phyloP scores from a whole-genome alignment of 2,113 vertebrate species.

The Ammodytes dubius region DNA sequence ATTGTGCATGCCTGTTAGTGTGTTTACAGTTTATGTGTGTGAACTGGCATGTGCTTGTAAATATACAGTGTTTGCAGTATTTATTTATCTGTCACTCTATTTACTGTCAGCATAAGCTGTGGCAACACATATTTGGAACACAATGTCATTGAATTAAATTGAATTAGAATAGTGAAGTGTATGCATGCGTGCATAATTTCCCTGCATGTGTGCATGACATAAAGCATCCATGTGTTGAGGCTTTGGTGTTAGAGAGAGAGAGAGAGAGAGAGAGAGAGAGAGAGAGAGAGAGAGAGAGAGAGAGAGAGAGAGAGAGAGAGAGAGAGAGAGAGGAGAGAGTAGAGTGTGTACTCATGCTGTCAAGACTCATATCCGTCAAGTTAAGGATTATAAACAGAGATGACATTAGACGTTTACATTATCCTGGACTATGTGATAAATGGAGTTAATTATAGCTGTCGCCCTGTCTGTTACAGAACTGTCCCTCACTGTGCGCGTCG shows the following conservation, averaged over 20 bases:
- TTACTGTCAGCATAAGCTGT: not conserved
- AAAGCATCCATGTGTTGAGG: slow-evolving; percentile 23
- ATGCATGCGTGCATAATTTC: slow-evolving; percentile 30
- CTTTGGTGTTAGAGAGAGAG: not conserved
- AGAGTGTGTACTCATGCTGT: slow-evolving; percentile 36
- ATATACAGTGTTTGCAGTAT: not conserved
- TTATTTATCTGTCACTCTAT: slow-evolving; percentile 6
- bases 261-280: not conserved
- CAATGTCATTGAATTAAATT: slow-evolving; percentile 22
- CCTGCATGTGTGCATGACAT: slow-evolving; percentile 11
- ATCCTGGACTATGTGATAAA: slow-evolving; percentile 59
- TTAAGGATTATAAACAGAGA: slow-evolving; percentile 59
- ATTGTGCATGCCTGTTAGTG: slow-evolving; percentile 26
- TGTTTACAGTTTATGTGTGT: not conserved
- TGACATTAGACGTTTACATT: slow-evolving; percentile 73
- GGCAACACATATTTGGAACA: not conserved
- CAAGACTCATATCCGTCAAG: slow-evolving; percentile 69
- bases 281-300: not conserved
- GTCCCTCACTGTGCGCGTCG: slow-evolving; percentile 48
- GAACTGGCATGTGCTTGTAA: not conserved
- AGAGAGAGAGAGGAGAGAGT: not conserved
- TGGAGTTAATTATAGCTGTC: slow-evolving; percentile 76
- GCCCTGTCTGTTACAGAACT: slow-evolving; percentile 50
- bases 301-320: not conserved
- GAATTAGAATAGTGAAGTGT: slow-evolving; percentile 25